phyloP scores from a whole-genome alignment of 2,113 vertebrate species.

The Cyanoderma ruficeps region DNA sequence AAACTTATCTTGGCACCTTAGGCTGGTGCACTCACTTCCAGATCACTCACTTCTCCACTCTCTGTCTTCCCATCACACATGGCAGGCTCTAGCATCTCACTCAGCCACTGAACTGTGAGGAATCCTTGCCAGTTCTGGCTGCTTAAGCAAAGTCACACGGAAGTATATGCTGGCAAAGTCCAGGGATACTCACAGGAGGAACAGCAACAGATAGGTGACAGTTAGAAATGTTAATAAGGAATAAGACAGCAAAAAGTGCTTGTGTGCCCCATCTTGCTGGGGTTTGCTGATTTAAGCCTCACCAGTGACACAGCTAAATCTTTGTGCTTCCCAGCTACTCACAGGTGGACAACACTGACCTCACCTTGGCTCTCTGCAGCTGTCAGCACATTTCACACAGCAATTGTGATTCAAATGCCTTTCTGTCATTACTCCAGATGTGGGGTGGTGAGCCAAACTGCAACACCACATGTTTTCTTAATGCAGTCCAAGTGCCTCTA shows the following conservation, averaged over 20 bases:
- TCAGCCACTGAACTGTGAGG: background rate
- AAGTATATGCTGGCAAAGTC: background rate
- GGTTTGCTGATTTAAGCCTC: background rate
- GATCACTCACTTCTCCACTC: slow-evolving; percentile 23
- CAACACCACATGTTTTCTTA: background rate
- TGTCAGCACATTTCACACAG: background rate
- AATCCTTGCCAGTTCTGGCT: background rate
- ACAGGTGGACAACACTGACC: background rate
- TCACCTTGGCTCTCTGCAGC: slow-evolving; percentile 13
- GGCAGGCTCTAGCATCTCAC: slow-evolving; percentile 40
- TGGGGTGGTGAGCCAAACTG: background rate
- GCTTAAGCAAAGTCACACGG: slow-evolving; percentile 33
- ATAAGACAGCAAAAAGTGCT: background rate
- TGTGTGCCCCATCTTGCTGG: background rate
- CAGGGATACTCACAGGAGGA: slow-evolving; percentile 31
- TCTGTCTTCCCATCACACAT: slow-evolving; percentile 33
- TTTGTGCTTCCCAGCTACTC: background rate
- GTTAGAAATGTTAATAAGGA: background rate
- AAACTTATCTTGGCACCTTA: slow-evolving; percentile 42
- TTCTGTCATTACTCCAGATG: slow-evolving; percentile 11
- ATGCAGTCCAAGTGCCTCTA: background rate
- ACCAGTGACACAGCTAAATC: background rate
- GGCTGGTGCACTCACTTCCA: background rate
- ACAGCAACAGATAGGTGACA: background rate
- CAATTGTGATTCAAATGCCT: background rate